phyloP scores from a whole-genome alignment of 2,797 vertebrate species.

The Cossypha niveicapilla region DNA sequence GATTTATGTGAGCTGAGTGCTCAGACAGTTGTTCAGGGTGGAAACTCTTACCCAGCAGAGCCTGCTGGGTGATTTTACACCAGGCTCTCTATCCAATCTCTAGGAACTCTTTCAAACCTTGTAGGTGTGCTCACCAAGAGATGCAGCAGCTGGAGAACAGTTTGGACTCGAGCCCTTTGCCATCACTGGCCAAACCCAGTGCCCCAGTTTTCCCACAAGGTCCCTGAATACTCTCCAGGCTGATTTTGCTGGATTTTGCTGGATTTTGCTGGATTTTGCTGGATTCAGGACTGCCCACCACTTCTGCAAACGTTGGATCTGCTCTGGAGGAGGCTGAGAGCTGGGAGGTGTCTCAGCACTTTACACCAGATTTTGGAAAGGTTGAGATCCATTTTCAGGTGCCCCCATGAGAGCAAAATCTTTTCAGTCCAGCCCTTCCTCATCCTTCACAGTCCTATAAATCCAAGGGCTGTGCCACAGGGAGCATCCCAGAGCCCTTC shows the following conservation, averaged over 20 bases:
- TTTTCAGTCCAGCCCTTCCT: background rate
- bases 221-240: fast-evolving
- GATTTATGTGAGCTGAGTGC: background rate
- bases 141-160: background rate
- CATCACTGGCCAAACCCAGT: too few species aligned
- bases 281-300: background rate
- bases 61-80: background rate
- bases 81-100: background rate
- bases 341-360: background rate
- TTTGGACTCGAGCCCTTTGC: background rate
- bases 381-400: background rate
- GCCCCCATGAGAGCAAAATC: background rate
- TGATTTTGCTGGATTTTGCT: background rate
- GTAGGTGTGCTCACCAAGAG: fast-evolving
- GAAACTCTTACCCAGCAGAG: background rate
- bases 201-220: background rate
- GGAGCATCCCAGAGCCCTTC: background rate
- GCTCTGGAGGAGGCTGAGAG: background rate
- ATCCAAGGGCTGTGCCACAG: background rate
- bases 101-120: background rate
- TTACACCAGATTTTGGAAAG: background rate
- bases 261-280: too few species aligned
- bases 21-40: background rate
- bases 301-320: background rate
- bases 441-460: background rate